Conservation (phyloP, 2,113 vertebrate species). For the Nasalis larvatus region DNA sequence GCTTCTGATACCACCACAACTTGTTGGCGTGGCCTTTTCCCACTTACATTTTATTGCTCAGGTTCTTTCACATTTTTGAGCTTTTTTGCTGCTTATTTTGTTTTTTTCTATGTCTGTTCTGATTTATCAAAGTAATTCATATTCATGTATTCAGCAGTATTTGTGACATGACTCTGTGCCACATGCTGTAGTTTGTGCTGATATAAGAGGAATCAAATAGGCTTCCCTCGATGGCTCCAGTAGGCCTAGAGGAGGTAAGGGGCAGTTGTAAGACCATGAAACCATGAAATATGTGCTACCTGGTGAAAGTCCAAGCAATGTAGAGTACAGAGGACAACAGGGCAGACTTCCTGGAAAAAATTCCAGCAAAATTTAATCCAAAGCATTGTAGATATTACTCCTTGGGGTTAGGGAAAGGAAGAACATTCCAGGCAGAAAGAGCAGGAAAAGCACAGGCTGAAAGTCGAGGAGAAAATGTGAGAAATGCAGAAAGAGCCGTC, state of each 20-base stretch:
- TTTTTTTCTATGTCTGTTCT: neutral
- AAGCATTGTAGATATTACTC: neutral
- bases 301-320: neutral
- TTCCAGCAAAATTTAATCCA: neutral
- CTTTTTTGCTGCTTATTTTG: neutral
- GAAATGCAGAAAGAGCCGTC: neutral
- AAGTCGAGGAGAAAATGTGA: neutral
- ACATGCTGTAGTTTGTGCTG: neutral
- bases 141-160: neutral
- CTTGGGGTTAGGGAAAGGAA: neutral
- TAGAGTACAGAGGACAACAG: neutral
- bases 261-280: neutral
- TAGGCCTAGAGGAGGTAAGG: neutral
- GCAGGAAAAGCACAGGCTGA: no score
- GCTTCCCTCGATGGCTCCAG: neutral
- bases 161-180: neutral
- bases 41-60: neutral
- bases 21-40: neutral
- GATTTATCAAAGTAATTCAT: neutral
- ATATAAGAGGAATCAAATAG: neutral
- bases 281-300: no score
- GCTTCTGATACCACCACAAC: neutral
- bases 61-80: neutral
- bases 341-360: neutral
- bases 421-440: neutral